Base-by-base conservation (phyloP, 2,888 invertebrate genomes). In the Cephus spinipes region DNA sequence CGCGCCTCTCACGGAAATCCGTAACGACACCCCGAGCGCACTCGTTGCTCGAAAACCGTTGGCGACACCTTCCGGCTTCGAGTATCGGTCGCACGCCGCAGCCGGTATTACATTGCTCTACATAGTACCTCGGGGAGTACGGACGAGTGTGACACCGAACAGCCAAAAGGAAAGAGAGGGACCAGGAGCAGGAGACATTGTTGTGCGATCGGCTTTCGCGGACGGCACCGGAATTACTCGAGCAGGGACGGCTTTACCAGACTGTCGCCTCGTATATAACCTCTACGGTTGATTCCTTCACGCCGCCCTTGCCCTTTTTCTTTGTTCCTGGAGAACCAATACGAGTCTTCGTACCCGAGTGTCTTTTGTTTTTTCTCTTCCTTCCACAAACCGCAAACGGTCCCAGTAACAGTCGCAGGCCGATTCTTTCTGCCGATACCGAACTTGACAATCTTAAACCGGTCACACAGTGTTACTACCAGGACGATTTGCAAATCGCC, bases 1-100 rank as follows among this genome's bases (percentile, higher is more conserved):
- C 74, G 78, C 74, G 78, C 78, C 75, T 78, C 78, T 75, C 75
- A 69, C 33, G 74, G 74, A 74, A 35, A 71, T 33, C 71, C 71
- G 31, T 15, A 23, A 33, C 71, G 71, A 31, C 71, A 71, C 71
- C 71, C 71, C 71, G 71, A 30, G 71, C 31, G 71, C 71, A 55
- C 55, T 55, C 55, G 55, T 0, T 23, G 55, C 32, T 32, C 23
- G 31, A 71, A 31, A 23, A 71, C 32, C 71, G 71, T 31, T 11
- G 71, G 71, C 71, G 74, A 35, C 36, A 74, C 35, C 74, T 35
- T 74, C 74, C 74, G 74, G 31, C 74, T 4, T 74, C 11, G 74
- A 12, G n/a, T 15, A 74, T 35, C 74, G 74, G 36, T 30, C 74
- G 11, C 30, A 30, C 36, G 23, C 9, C 74, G 74, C 74, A 30